These are phyloP conservation scores for Gibbula magus DNA, from an alignment of 2,888 invertebrate genomes.

Conservation along the genomic window DNA sequence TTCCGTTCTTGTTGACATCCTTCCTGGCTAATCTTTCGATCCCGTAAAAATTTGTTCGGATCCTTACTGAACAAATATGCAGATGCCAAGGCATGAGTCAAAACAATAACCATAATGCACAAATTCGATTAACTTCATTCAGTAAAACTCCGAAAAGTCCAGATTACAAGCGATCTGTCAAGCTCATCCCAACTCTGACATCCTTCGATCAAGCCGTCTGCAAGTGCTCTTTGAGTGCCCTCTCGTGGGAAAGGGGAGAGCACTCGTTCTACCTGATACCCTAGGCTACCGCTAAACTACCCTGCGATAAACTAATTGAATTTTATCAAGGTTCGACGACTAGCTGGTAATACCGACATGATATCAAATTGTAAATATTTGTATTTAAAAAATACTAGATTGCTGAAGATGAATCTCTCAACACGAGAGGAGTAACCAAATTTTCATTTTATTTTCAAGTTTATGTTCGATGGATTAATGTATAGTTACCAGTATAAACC, in stretches of 20 bases:
- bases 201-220: conserved; percentile 1
- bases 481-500: too few relatives aligned
- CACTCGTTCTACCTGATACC: background rate
- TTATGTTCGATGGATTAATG: too few relatives aligned
- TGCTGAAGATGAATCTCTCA: too few relatives aligned
- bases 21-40: background rate
- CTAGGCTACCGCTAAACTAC: background rate
- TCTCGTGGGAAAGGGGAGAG: background rate
- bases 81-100: conserved; percentile 46
- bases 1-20: background rate
- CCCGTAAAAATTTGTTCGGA: conserved; percentile 31
- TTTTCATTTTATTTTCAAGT: too few relatives aligned
- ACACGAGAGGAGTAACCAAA: too few relatives aligned
- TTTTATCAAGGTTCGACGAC: too few relatives aligned
- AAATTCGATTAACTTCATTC: background rate
- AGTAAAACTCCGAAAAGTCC: background rate
- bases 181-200: background rate
- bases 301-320: background rate
- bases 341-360: too few relatives aligned
- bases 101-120: conserved; percentile 47
- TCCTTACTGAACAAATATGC: conserved; percentile 35
- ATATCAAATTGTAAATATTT: too few relatives aligned
- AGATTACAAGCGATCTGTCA: background rate
- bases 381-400: too few relatives aligned
- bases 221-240: background rate